Base-by-base conservation (phyloP, 2,113 vertebrate genomes). In the Sphaerodactylus townsendi region DNA sequence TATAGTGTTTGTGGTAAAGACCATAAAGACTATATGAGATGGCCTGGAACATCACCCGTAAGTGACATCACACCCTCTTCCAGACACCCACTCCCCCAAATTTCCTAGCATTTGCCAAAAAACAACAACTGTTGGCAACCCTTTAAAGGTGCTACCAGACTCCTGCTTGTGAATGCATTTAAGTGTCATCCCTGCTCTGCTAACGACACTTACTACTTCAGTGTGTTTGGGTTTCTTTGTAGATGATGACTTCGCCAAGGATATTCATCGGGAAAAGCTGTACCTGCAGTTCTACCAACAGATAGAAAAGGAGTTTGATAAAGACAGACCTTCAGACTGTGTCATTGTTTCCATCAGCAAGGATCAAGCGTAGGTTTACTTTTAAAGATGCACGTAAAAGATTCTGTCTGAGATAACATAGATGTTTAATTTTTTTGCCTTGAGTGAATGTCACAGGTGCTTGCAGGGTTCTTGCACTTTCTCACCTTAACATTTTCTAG, bases 231-330 rank as follows among this genome's bases (percentile, higher is more conserved):
- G n/a, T 87, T 30, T 83, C 28, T 48, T 6, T 90, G 59, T 86
- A 94, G 94, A 81, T 65, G 91, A 77, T 78, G 81, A 78, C 79
- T 82, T 68, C 4, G 30, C 59, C 23, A 82, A 84, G n/a, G 85
- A 81, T 39, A 28, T 83, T 41, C 83, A 87, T 53, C 93, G 92
- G 84, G 94, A 95, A 77, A 85, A 94, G 15, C 85, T 97, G 28
- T 96, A 96, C 85, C 91, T 94, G 90, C 93, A 88, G 76, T 97
- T 97, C 88, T 95, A 95, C 89, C 91, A 93, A 66, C 91, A 95
- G 83, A 92, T 97, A 59, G 94, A 96, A 90, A 95, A 96, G 83
- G 95, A 96, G n/a, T 83, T 64, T 8, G 84, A 88, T 30, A 88
- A 77, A 85, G 92, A 92, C 44, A 91, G 73, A 65, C 85, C 96